phyloP scores from a whole-genome alignment of 2,888 invertebrate species.

The Oxyscelio sp. region DNA sequence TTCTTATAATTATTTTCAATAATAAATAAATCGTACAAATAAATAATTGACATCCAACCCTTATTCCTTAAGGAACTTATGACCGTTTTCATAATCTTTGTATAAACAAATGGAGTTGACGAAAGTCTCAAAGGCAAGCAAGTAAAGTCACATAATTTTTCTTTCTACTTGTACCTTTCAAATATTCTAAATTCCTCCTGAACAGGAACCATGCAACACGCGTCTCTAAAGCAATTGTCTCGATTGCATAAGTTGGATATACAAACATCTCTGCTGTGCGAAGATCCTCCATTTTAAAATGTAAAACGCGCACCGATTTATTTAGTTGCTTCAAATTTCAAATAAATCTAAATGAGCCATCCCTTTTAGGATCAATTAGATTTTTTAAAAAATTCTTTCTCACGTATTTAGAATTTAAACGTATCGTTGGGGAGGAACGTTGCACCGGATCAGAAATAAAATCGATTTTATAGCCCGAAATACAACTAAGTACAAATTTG shows the following conservation, averaged over 20 bases:
- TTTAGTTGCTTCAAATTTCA: slow-evolving; percentile 22
- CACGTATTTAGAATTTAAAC: background rate
- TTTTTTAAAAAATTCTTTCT: no score
- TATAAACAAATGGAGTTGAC: slow-evolving; percentile 8
- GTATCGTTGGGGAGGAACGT: background rate
- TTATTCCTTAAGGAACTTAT: slow-evolving; percentile 1
- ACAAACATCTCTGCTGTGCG: background rate
- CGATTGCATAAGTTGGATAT: background rate
- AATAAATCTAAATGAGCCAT: no score
- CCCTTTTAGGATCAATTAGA: slow-evolving; percentile 11
- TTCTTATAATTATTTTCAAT: background rate
- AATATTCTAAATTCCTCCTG: no score
- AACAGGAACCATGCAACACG: background rate
- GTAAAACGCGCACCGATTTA: background rate
- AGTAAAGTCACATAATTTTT: slow-evolving; percentile 13
- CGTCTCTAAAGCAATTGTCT: background rate
- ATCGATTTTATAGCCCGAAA: slow-evolving; percentile 7
- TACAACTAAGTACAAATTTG: slow-evolving; percentile 3
- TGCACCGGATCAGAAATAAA: background rate
- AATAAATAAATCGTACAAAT: background rate
- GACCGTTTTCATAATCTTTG: slow-evolving; percentile 17
- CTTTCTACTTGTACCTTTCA: no score
- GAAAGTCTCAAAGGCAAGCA: slow-evolving; percentile 21
- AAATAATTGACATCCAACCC: slow-evolving; percentile 12
- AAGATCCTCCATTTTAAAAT: background rate